Evolutionary conservation across 1,140 invertebrate species (phyloP).

Genomic region (Coelopa frigida): DNA sequence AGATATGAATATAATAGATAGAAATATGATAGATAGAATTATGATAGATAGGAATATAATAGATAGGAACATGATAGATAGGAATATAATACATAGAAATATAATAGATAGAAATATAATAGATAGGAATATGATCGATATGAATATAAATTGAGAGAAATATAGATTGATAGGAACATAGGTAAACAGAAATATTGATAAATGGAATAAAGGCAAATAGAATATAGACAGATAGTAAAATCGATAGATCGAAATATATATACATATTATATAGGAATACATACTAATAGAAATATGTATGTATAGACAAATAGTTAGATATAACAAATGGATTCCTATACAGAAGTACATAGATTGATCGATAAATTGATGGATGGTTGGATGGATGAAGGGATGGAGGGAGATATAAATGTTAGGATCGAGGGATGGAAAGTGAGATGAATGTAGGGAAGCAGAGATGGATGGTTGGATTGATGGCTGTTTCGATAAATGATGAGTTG

Average conservation of each 20-base stretch:
- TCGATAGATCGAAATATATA: not conserved
- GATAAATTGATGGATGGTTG: not conserved
- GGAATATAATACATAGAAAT: too few relatives aligned
- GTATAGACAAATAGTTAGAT: not conserved
- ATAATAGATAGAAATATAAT: too few relatives aligned
- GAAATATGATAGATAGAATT: too few relatives aligned
- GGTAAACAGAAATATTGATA: too few relatives aligned
- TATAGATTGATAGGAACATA: too few relatives aligned
- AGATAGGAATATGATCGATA: too few relatives aligned
- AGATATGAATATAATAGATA: not conserved
- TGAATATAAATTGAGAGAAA: too few relatives aligned
- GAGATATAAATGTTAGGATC: not conserved
- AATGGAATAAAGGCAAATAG: too few relatives aligned
- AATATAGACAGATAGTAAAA: not conserved
- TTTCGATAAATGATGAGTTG: conserved; percentile 8
- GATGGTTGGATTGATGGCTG: conserved; percentile 22
- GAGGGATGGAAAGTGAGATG: not conserved
- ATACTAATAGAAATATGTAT: not conserved
- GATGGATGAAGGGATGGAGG: not conserved
- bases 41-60: not conserved
- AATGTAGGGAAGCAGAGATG: conserved; percentile 6
- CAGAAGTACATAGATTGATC: not conserved
- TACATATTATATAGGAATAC: not conserved
- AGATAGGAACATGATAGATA: too few relatives aligned
- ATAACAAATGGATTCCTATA: not conserved